These are phyloP conservation scores for Mythimna impura DNA, from an alignment of 2,888 invertebrate genomes.

Conservation along the genomic window DNA sequence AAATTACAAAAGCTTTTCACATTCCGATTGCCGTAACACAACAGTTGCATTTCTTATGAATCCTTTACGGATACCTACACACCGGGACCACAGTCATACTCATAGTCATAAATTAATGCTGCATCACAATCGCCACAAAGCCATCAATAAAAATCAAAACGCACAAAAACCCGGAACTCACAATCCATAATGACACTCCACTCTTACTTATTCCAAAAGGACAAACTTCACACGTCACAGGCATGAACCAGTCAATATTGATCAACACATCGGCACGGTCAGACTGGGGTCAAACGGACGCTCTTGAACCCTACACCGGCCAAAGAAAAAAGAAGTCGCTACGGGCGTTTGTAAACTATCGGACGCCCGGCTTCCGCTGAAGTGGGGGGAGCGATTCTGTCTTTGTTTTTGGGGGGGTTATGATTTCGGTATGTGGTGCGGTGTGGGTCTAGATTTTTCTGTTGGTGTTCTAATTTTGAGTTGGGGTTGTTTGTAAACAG, in stretches of 20 bases:
- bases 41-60: too few relatives aligned
- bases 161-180: constrained; percentile 16
- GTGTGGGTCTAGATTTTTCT: background rate
- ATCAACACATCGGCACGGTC: constrained; percentile 64
- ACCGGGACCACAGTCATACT: background rate
- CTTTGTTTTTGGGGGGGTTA: constrained; percentile 50
- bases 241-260: constrained; percentile 59
- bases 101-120: background rate
- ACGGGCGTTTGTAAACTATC: constrained; percentile 57
- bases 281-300: constrained; percentile 61
- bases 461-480: background rate
- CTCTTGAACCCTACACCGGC: constrained; percentile 70
- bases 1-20: too few relatives aligned
- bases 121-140: background rate
- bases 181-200: constrained; percentile 49
- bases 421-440: constrained; percentile 26
- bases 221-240: constrained; percentile 55
- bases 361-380: constrained; percentile 17
- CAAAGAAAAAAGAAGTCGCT: constrained; percentile 59
- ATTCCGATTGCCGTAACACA: too few relatives aligned
- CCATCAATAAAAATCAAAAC: constrained; percentile 1
- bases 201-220: constrained; percentile 58
- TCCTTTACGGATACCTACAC: too few relatives aligned
- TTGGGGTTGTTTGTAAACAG: background rate
- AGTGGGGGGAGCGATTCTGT: constrained; percentile 35